Base-by-base conservation (phyloP, 2,797 vertebrate genomes). In the Pangasius larnaudii region DNA sequence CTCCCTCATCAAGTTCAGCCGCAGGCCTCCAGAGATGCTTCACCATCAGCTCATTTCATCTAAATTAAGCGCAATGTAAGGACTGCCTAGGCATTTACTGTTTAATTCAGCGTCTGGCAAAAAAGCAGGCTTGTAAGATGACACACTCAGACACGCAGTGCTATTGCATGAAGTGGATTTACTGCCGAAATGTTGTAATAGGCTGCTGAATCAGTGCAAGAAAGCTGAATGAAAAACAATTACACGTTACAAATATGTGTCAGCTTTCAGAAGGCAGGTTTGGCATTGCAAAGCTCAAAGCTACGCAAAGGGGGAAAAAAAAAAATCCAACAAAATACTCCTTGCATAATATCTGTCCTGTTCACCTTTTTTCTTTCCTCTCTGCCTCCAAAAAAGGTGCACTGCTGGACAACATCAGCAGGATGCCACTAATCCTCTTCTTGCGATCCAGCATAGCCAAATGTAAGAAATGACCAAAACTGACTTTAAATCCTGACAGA, bases 361-460 rank as follows among this genome's bases (percentile, higher is more conserved):
- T 74, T 75, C 78, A 69, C 33, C 30, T 36, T 67, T 63, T 81
- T 86, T 24, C 42, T 39, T 39, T 5, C 42, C 58, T 87, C 27
- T 69, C 49, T 77, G 79, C 7, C 75, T 82, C 90, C 91, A 91
- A 88, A 90, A 91, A 88, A 89, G 90, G 87, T 69, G 51, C 61
- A 67, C 11, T 27, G 46, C 69, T 87, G 63, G 89, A 86, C 87
- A 91, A 53, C 89, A 88, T 88, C 91, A 92, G 63, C 88, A 77
- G 90, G 88, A 88, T 27, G 51, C 18, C 90, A 46, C 80, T 94
- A 94, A 95, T 95, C 93, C 93, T 91, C 89, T 91, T 90, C 92
- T 94, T 92, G 90, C 90, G 84, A 90, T 92, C 93, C 91, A 93
- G 88, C 72, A 80, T 81, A 39, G 87, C 56, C 36, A 36, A 67